Evolutionary conservation across 2,888 invertebrate genomes (phyloP), one percentile per base, ranked within the genome.

Genomic region (Nebria brevicollis): DNA sequence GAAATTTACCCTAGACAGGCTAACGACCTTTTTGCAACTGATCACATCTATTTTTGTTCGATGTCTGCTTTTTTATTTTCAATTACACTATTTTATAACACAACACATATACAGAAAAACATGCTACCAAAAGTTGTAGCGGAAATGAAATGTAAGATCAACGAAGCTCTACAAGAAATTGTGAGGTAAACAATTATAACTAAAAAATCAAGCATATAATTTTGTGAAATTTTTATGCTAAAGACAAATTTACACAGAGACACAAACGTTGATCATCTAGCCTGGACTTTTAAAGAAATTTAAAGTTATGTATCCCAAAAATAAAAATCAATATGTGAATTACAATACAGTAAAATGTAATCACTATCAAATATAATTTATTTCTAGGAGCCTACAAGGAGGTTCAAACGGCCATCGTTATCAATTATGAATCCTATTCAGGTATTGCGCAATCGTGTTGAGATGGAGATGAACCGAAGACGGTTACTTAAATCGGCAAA

Each of bases 371-470:
- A 11, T 54, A 8, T 54, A 11, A 11, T 54, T 13, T 54, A 13
- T 54, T 77, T 81, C n/a, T 43, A 81, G 81, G 73, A 77, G 26
- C 66, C 77, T 0, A 72, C 72, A 66, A 76, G 76, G 34, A 68
- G 81, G 7, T 72, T 65, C 66, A 81, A 81, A 34, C 76, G 81
- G 26, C 93, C 93, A 5, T 95, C 95, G 13, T 90, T 97, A 84
- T 96, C 96, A 84, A 96, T 97, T 89, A 95, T 95, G 86, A 95
- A 96, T 90, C 95, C 96, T 0, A 90, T 97, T 91, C 96, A 96
- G 88, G 96, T 96, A 75, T 91, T 97, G 72, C 93, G 96, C 83
- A 94, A 96, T 88, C 92, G 96, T 86, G 92, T 96, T 74, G 89
- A 96, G 83, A 89, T 96, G 84, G 96, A 96, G 89, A 94, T 96